phyloP scores from a whole-genome alignment of 2,113 vertebrate species.

The Entelurus aequoreus region DNA sequence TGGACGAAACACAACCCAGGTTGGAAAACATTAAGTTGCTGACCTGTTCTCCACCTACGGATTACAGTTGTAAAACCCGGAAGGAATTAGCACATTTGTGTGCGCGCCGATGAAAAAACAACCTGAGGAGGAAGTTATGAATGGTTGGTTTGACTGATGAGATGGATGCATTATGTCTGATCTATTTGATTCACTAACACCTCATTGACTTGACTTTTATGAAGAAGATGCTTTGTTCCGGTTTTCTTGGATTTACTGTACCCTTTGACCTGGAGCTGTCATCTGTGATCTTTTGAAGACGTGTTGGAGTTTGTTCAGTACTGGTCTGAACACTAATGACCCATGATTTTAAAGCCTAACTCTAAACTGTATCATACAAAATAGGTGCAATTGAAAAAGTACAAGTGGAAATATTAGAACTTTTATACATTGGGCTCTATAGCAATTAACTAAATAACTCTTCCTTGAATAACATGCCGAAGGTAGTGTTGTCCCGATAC shows the following conservation, averaged over 20 bases:
- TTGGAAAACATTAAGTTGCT: neutral
- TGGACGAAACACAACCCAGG: neutral
- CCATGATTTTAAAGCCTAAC: neutral
- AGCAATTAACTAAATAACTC: neutral
- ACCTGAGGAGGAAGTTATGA: slow-evolving; percentile 1
- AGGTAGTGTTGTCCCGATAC: too few species aligned
- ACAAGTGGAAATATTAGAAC: neutral
- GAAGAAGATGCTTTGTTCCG: neutral
- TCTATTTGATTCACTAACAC: neutral
- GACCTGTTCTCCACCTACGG: neutral
- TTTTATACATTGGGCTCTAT: neutral
- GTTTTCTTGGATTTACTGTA: neutral
- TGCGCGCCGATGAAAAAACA: neutral
- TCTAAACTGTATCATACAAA: neutral
- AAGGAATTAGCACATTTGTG: neutral
- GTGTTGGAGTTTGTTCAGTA: neutral
- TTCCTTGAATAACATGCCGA: neutral
- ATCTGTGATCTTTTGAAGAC: neutral
- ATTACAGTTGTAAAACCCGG: neutral
- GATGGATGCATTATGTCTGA: neutral
- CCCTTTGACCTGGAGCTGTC: neutral
- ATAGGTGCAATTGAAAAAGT: neutral
- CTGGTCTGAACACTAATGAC: neutral
- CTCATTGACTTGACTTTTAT: neutral
- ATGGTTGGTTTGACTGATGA: neutral